phyloP scores from a whole-genome alignment of 2,888 invertebrate species.

The Phyto melanocephala region DNA sequence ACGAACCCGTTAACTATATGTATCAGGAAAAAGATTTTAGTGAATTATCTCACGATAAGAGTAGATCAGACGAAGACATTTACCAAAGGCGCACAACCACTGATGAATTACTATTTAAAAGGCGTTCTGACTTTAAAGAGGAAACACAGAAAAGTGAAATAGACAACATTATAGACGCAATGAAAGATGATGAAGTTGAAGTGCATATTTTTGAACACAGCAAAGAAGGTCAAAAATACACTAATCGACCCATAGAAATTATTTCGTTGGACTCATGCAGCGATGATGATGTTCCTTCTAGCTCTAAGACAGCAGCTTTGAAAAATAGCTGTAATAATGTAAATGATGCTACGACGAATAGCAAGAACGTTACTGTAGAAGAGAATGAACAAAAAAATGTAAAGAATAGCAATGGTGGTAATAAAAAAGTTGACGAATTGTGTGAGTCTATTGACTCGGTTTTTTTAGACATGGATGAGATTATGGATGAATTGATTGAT shows the following conservation, averaged over 20 bases:
- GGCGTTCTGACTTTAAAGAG: conserved; percentile 48
- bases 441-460: conserved; percentile 25
- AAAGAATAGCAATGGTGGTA: not conserved
- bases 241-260: not conserved
- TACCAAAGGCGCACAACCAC: not conserved
- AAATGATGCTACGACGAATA: no score
- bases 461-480: not conserved
- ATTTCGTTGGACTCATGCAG: conserved; percentile 45
- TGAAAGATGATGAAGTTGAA: conserved; percentile 1
- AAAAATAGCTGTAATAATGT: not conserved
- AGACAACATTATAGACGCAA: not conserved
- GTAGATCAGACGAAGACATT: not conserved
- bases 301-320: not conserved
- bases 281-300: conserved; percentile 32
- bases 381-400: not conserved
- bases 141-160: not conserved
- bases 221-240: not conserved
- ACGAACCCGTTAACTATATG: conserved; percentile 31
- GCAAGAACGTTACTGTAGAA: not conserved
- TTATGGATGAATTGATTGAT: not conserved
- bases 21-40: not conserved
- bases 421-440: not conserved
- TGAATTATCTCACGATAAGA: not conserved
- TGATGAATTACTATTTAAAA: conserved; percentile 27
- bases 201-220: not conserved